These are phyloP conservation scores for Neelides sp. DNA, from an alignment of 1,140 invertebrate genomes.

Conservation along the genomic window DNA sequence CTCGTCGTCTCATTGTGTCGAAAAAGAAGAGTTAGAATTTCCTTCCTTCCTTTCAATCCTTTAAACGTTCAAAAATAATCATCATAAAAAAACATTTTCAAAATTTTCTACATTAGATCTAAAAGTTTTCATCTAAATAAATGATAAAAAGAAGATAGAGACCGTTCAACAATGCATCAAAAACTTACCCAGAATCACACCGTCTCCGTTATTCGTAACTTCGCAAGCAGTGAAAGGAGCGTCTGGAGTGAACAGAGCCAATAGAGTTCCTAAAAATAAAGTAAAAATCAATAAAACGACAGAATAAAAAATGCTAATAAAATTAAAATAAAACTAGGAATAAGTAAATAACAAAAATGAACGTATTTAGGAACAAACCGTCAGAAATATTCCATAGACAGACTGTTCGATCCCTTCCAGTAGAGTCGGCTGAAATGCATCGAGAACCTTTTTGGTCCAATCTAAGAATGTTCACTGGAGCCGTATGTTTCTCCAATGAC, in stretches of 20 bases:
- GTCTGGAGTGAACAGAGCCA: slow-evolving; percentile 65
- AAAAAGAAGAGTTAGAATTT: slow-evolving; percentile 24
- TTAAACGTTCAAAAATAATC: not conserved
- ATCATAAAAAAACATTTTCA: too few species aligned
- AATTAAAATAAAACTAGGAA: not conserved
- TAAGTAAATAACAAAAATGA: not conserved
- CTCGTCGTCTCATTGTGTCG: slow-evolving; percentile 18
- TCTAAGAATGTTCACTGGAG: slow-evolving; percentile 55
- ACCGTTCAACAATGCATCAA: not conserved
- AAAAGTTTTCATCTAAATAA: too few species aligned
- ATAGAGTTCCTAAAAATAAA: slow-evolving; percentile 47
- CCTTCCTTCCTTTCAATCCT: slow-evolving; percentile 22
- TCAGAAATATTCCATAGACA: slow-evolving; percentile 63
- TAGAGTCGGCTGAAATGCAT: slow-evolving; percentile 56
- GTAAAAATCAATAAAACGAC: slow-evolving; percentile 4
- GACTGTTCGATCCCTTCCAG: slow-evolving; percentile 54
- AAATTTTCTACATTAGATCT: too few species aligned
- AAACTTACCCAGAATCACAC: slow-evolving; percentile 48
- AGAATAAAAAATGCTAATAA: not conserved
- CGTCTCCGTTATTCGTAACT: slow-evolving; percentile 53
- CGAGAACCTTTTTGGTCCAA: slow-evolving; percentile 54
- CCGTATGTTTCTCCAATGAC: slow-evolving; percentile 58
- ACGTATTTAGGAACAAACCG: slow-evolving; percentile 40
- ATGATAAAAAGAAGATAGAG: not conserved
- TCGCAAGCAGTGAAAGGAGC: slow-evolving; percentile 60